Base-by-base conservation (phyloP, 2,113 vertebrate genomes). In the Craseonycteris thonglongyai region DNA sequence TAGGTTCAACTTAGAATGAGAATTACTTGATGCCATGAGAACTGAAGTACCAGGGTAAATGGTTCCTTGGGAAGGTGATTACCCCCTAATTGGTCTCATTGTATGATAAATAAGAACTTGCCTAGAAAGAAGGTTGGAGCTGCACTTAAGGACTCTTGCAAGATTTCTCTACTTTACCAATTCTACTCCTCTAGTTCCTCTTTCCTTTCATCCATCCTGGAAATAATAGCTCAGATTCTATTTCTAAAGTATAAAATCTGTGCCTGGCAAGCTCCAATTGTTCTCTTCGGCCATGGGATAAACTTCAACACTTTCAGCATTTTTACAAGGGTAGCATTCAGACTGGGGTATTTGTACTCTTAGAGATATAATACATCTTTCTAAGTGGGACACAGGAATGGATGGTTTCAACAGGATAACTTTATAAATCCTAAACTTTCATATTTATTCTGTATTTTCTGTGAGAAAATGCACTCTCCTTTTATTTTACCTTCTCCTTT, bases 101-200 rank as follows among this genome's bases (percentile, higher is more conserved):
- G 33, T 91, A 49, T 91, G 54, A 72, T 91, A 94, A 94, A 87
- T 88, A 93, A 81, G 72, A 91, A 93, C 38, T 49, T 91, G 40
- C 35, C 59, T 90, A 38, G 47, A 5, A 94, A 85, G 47, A 91
- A 38, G 47, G 30, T 16, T 66, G 19, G 38, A 69, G 35, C 49
- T 93, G 42, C 35, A 56, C n/a, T 56, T 58, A 49, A 19, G 14
- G 15, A 80, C 76, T 85, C 59, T 74, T 51, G 51, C 4, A 74
- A 79, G 28, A 45, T 76, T 91, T 91, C 18, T 93, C 15, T 84
- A 81, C 33, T 45, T 6, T 7, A 89, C 65, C 61, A 86, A 71
- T 33, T 69, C n/a, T 82, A 15, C 10, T 63, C 15, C 42, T 85
- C 40, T 13, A 76, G 26, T 80, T 85, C 26, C 42, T 74, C 11